These are phyloP conservation scores for Upupa epops DNA, from an alignment of 2,113 vertebrate genomes.

Conservation along the genomic window DNA sequence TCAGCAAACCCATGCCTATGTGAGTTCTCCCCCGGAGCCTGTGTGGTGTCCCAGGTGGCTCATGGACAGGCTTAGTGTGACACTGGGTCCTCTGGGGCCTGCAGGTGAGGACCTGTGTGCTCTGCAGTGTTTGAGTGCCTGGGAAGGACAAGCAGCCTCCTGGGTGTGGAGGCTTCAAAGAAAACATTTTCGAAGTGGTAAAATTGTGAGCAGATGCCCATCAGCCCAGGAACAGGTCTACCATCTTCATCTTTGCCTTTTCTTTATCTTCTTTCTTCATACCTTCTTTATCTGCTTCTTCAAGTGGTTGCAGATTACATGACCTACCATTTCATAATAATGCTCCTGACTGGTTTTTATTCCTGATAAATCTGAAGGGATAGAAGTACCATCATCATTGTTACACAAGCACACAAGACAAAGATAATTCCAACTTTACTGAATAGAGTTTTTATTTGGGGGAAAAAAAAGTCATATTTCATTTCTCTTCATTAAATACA, in stretches of 20 bases:
- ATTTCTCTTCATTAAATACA: background rate
- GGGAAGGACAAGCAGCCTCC: background rate
- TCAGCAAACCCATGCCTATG: background rate
- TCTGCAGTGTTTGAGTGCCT: background rate
- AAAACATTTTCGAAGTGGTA: background rate
- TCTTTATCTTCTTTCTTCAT: too few relatives aligned
- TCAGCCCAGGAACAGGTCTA: background rate
- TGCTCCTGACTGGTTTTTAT: background rate
- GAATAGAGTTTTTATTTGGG: background rate
- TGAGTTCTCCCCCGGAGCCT: rapidly evolving
- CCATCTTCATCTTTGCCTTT: too few relatives aligned
- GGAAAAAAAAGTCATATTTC: background rate
- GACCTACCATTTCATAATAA: background rate
- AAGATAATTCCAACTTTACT: background rate
- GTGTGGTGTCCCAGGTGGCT: rapidly evolving
- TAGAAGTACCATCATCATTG: background rate
- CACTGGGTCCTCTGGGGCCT: rapidly evolving
- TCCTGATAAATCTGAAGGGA: background rate
- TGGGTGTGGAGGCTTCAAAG: background rate
- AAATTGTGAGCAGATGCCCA: background rate
- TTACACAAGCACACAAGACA: background rate
- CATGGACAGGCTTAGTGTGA: rapidly evolving
- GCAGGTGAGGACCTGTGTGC: rapidly evolving
- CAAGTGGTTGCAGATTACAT: background rate
- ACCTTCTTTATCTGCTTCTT: too few relatives aligned